Percentiles rank a stretch among this genome's conserved stretches.
These are phyloP conservation scores for Lophochroa leadbeateri DNA, from an alignment of 2,113 vertebrate genomes.

Conservation along the genomic window DNA sequence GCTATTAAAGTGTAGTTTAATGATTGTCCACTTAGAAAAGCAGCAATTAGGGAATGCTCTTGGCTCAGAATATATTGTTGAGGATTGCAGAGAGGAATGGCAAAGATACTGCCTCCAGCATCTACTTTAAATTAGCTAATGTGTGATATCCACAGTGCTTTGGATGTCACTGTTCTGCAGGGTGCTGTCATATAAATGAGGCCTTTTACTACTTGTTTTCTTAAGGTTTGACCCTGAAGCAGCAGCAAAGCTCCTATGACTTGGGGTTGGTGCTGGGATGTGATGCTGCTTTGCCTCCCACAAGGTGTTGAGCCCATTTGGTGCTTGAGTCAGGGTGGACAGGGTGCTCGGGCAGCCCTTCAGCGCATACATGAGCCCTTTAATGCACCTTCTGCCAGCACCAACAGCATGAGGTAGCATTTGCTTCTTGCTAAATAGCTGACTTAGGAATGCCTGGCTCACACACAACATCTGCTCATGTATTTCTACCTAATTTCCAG, in stretches of 20 bases:
- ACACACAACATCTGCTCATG: conserved; percentile 33
- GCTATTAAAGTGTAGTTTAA: neutral
- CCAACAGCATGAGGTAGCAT: neutral
- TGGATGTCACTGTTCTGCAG: neutral
- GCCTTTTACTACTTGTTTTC: neutral
- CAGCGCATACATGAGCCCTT: accelerated
- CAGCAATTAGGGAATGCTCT: neutral
- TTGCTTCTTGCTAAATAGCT: conserved; percentile 37
- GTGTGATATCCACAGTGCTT: neutral
- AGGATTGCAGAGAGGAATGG: neutral
- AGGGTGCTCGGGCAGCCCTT: neutral
- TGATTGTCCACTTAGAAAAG: conserved; percentile 34
- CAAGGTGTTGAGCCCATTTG: neutral
- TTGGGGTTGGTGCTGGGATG: neutral
- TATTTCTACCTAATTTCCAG: conserved; percentile 56
- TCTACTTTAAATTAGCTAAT: neutral
- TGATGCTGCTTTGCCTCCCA: neutral
- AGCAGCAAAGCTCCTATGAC: neutral
- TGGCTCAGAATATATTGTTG: neutral
- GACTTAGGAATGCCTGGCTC: conserved; percentile 39
- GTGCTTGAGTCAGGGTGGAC: neutral
- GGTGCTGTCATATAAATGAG: neutral
- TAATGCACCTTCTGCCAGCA: neutral
- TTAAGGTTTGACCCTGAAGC: neutral
- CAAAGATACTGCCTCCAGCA: neutral